A percentile compares a stretch with the other conserved stretches of the same genome.
phyloP scores from a whole-genome alignment of 2,797 vertebrate genomes.

The Mareca strepera region DNA sequence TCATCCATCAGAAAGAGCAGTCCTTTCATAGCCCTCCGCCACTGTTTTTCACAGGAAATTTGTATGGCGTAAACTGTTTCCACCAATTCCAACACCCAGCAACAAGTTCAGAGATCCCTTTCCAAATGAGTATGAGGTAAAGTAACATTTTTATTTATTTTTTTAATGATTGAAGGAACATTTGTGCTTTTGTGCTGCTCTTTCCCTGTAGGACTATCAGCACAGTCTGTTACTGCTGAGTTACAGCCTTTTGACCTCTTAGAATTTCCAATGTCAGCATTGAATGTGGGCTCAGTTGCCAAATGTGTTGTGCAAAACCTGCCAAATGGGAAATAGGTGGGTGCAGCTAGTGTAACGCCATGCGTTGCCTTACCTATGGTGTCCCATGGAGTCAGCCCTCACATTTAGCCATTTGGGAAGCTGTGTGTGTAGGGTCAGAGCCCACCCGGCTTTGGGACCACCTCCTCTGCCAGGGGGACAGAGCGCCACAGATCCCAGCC shows the following conservation, averaged over 20 bases:
- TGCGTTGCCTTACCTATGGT: accelerated
- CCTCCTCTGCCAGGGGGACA: background rate
- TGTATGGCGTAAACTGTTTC: constrained; percentile 70
- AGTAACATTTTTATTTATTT: background rate
- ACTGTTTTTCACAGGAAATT: constrained; percentile 57
- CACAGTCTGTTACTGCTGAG: background rate
- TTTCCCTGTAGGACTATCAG: background rate
- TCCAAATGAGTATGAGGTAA: constrained; percentile 60
- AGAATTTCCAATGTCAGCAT: background rate
- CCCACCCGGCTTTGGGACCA: background rate
- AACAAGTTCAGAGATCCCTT: constrained; percentile 60
- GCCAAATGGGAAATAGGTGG: background rate
- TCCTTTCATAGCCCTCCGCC: background rate
- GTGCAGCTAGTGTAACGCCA: background rate
- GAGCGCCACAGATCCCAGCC: background rate
- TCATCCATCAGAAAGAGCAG: background rate
- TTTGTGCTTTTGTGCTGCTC: background rate
- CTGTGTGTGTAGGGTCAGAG: background rate
- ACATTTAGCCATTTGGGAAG: background rate
- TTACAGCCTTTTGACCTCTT: background rate
- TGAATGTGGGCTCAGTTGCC: background rate
- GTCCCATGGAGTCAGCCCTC: accelerated
- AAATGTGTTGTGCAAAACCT: background rate
- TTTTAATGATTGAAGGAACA: background rate
- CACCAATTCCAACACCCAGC: constrained; percentile 75